A percentile compares a stretch with the other conserved stretches of the same genome.
phyloP scores from a whole-genome alignment of 92 coral and sea anemone genomes.

The Palythoa grandis region DNA sequence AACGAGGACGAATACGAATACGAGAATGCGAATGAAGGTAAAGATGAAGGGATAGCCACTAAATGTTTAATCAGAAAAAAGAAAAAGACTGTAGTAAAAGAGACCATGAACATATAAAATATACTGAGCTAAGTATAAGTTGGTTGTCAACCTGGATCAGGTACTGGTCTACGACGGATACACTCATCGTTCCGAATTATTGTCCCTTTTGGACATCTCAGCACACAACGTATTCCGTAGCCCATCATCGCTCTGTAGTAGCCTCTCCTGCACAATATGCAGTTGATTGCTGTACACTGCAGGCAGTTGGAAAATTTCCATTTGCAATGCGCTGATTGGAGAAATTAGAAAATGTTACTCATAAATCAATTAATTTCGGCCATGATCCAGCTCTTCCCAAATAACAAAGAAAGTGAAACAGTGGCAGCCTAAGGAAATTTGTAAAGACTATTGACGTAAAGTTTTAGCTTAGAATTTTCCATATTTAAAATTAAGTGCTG shows the following conservation, averaged over 20 bases:
- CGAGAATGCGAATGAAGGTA: no score
- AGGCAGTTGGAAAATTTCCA: slow-evolving; percentile 4
- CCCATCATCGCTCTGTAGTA: background rate
- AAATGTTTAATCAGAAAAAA: no score
- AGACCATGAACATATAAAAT: background rate
- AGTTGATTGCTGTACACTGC: slow-evolving; percentile 1
- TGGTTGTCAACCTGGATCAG: background rate
- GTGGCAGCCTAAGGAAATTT: no score
- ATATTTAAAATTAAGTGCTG: no score
- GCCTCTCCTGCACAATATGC: background rate
- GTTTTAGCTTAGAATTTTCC: no score
- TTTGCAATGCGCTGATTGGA: background rate
- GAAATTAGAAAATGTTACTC: background rate
- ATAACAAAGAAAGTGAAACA: no score
- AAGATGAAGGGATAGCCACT: no score
- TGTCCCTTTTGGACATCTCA: slow-evolving; percentile 1
- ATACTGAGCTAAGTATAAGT: background rate
- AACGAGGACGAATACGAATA: no score
- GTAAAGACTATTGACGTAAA: no score
- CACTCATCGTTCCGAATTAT: background rate
- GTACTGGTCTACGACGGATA: background rate
- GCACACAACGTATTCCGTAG: slow-evolving; percentile 24
- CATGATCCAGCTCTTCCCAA: no score
- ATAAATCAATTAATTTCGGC: no score
- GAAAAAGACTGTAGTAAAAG: background rate